Base-by-base conservation (phyloP, 1,140 invertebrate genomes). In the Zaprionus capensis region DNA sequence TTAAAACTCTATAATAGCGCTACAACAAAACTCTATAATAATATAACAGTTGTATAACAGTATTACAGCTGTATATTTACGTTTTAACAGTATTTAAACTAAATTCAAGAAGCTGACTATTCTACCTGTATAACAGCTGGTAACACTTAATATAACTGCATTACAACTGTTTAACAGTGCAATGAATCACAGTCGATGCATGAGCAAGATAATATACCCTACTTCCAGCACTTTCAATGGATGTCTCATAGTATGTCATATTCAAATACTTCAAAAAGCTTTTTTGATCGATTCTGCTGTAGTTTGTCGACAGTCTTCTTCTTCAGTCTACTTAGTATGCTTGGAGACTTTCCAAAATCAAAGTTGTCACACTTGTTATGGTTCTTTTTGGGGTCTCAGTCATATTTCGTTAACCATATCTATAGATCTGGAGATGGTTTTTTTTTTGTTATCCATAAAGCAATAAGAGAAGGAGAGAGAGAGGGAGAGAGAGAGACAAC, bases 331-430 rank as follows among this genome's bases (percentile, higher is more conserved):
- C 9, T 51, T 24, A 2, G 20, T 51, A 51, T 51, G 46, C 46
- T 24, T 22, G 20, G 41, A 51, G 34, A 26, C 17, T 61, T 61
- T 24, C 34, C 34, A 15, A 36, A 41, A 44, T 44, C 24, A 46
- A 53, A 53, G 46, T 38, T 17, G 26, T 67, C 55, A 41, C 34
- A 57, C 63, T 67, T 67, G 44, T 44, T 61, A 68, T 34, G 49
- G 24, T 34, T 68, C 20, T 56, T 34, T 2, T 46, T 46, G 64
- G 20, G 41, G 28, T 14, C 26, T 63, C 26, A 55, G 15, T n/a
- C 53, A 24, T 34, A 34, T 31, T 44, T n/a, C 20, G 11, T 22
- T 51, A 51, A 31, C 24, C 26, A 57, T 38, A 38, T 59, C 34
- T 73, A 20, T 68, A 57, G 65, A 68, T 44, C 17, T 26, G 14